Base-by-base conservation (phyloP, 2,888 invertebrate species). In the Biston stratarius region DNA sequence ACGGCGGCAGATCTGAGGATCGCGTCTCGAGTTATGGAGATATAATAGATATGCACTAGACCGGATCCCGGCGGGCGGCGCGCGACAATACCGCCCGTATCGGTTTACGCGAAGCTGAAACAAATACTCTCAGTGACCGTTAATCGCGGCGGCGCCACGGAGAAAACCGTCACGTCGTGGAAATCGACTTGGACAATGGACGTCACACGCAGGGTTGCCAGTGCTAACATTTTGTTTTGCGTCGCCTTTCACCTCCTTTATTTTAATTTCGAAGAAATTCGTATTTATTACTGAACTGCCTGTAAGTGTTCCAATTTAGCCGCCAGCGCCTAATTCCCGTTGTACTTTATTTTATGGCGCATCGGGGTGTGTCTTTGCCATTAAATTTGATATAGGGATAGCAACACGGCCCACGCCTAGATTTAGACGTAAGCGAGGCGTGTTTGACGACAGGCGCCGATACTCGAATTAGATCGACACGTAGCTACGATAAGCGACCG, bases 1-100 rank as follows among this genome's bases (percentile, higher is more conserved):
- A 86, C 87, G 82, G 80, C 84, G 81, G 80, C 81, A 81, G 83
- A 87, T 86, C 86, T 83, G 83, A 87, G 88, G 85, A 83, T 85
- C 83, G 84, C 81, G 83, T 82, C 85, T 88, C 84, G 82, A 84
- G 81, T 79, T 84, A 84, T 88, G 86, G 83, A 86, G 84, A 86
- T 89, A 90, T 90, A 90, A 89, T 89, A 91, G 89, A 89, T 90
- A 89, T 80, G 90, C 91, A 91, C 86, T 91, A 92, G 92, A 92
- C 90, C 91, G 89, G 85, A 88, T 84, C 83, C 76, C 75, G 83
- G 81, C 85, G 85, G 85, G 82, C 84, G 83, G 84, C 83, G 83
- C 84, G 84, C 86, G 85, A 91, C 91, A 91, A 90, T 90, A 88
- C 86, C 79, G 83, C 78, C 81, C 83, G 84, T 92, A 90, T 93